phyloP scores from a whole-genome alignment of 2,797 vertebrate species.

The Rhinella marina region DNA sequence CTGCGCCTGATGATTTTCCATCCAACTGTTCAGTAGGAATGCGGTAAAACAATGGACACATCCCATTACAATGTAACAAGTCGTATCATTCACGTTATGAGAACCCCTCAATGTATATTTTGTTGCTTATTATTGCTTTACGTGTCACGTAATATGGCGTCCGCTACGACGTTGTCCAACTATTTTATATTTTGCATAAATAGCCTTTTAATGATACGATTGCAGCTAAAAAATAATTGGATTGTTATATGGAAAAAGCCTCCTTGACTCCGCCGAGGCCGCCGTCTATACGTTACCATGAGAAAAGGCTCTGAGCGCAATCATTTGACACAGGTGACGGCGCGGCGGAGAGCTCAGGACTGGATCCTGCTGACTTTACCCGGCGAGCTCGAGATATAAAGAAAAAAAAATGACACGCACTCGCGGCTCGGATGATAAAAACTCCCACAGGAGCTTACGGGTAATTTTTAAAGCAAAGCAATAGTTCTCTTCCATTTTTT shows the following conservation, averaged over 20 bases:
- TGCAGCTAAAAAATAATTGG: not conserved
- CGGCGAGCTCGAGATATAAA: not conserved
- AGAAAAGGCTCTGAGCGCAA: not conserved
- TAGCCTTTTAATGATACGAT: not conserved
- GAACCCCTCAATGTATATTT: not conserved
- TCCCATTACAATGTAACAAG: not conserved
- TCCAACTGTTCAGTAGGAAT: not conserved
- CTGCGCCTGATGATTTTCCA: not conserved
- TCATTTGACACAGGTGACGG: constrained; percentile 21
- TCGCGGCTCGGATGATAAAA: constrained; percentile 28
- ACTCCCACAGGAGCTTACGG: constrained; percentile 26
- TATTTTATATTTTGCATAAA: not conserved
- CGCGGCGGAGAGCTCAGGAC: constrained; percentile 6
- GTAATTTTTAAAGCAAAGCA: constrained; percentile 54
- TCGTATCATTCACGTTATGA: not conserved
- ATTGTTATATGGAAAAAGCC: not conserved
- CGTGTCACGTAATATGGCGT: not conserved
- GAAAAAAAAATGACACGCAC: constrained; percentile 36
- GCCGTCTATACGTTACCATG: not conserved
- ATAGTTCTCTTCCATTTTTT: constrained; percentile 44
- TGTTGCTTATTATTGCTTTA: not conserved
- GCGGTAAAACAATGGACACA: too few relatives aligned
- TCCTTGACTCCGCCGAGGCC: not conserved
- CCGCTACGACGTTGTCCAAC: not conserved
- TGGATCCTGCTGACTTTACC: constrained; percentile 24